Conservation (phyloP, 1,140 invertebrate species). For the Vanessa atalanta region DNA sequence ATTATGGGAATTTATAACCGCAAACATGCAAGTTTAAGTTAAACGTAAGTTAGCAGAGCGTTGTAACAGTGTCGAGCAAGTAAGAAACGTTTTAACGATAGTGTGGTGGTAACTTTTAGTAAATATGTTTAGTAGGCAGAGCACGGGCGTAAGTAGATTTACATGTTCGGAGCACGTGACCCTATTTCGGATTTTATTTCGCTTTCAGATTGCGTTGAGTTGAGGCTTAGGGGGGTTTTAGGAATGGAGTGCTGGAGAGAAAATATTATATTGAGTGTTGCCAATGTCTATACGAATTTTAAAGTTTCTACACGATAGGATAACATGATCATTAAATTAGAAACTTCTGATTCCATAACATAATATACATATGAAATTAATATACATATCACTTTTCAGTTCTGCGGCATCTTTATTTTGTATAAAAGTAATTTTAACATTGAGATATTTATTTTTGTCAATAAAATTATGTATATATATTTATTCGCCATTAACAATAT, state of each 20-base stretch:
- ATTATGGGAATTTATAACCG: neutral
- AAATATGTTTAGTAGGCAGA: conserved; percentile 57
- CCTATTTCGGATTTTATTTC: conserved; percentile 69
- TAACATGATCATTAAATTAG: neutral
- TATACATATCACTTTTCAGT: too few relatives aligned
- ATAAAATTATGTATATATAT: too few relatives aligned
- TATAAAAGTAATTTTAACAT: too few relatives aligned
- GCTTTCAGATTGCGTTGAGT: conserved; percentile 54
- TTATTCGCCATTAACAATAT: too few relatives aligned
- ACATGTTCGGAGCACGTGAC: conserved; percentile 73
- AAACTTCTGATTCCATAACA: too few relatives aligned
- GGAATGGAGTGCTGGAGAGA: conserved; percentile 14
- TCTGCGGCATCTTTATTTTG: too few relatives aligned
- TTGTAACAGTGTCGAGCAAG: conserved; percentile 13
- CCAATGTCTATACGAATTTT: neutral
- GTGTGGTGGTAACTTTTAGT: conserved; percentile 53
- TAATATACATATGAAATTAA: too few relatives aligned
- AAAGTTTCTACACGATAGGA: neutral
- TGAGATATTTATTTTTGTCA: too few relatives aligned
- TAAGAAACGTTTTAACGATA: conserved; percentile 42
- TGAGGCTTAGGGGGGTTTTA: conserved; percentile 38
- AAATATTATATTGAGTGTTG: neutral
- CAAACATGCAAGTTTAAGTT: neutral
- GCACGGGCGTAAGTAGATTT: conserved; percentile 74
- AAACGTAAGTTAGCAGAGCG: conserved; percentile 1